Percentiles rank a stretch among this genome's conserved stretches.
Evolutionary conservation across 2,113 vertebrate genomes (phyloP).

Genomic region (Lophura nycthemera): DNA sequence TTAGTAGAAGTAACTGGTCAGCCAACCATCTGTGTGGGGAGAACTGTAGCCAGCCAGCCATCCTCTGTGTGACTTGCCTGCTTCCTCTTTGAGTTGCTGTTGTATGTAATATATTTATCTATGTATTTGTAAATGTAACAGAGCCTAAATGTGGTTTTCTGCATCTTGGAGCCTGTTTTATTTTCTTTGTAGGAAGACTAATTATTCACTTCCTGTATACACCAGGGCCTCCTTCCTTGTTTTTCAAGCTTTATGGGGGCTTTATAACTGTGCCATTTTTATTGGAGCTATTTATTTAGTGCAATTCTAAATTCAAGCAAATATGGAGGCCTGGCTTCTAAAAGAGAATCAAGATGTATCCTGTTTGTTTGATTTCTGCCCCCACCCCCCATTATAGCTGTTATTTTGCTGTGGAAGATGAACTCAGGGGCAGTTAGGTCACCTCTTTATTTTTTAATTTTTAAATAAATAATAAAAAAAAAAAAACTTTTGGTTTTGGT

Average conservation of each 20-base stretch:
- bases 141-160: conserved; percentile 72
- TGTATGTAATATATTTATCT: conserved; percentile 90
- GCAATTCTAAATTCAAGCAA: conserved; percentile 29
- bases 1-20: conserved; percentile 59
- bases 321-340: not conserved
- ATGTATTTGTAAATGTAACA: conserved; percentile 84
- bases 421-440: not conserved
- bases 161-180: conserved; percentile 62
- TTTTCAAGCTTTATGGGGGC: conserved; percentile 1
- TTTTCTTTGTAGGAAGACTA: conserved; percentile 61
- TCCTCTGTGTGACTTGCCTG: conserved; percentile 53
- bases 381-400: not conserved
- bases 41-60: conserved; percentile 41
- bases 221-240: conserved; percentile 6
- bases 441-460: not conserved
- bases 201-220: conserved; percentile 19
- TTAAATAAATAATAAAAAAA: not conserved
- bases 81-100: conserved; percentile 77
- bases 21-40: conserved; percentile 53
- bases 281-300: conserved; percentile 1
- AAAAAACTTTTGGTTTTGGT: not conserved
- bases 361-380: conserved; percentile 8
- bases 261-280: not conserved
- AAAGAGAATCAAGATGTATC: conserved; percentile 6
- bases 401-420: not conserved